Base-by-base conservation (phyloP, 2,797 vertebrate genomes). In the Brachymystax lenok region DNA sequence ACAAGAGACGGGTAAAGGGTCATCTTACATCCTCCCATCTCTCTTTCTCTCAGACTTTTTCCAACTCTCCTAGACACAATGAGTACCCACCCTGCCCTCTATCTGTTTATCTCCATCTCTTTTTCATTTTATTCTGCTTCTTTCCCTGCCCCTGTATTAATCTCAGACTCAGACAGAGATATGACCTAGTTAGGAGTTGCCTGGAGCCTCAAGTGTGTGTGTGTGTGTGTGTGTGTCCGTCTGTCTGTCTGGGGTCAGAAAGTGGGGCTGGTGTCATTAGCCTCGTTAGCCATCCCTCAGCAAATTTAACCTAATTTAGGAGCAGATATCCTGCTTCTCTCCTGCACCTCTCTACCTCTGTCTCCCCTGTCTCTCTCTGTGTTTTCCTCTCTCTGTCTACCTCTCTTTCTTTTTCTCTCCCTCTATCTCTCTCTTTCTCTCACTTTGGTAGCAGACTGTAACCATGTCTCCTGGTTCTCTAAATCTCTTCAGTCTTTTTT, bases 271-370 rank as follows among this genome's bases (percentile, higher is more conserved):
- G 86, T 89, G 88, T 91, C 88, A 83, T 93, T 92, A 92, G 88
- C 86, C 90, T 87, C 85, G 85, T 88, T 89, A 90, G 81, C 82
- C 69, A 78, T 83, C 88, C 91, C 83, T 88, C 77, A 74, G 88
- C 87, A 91, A 91, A 92, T 92, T 88, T 88, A 85, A 89, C 89
- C 87, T 91, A 90, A 93, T 92, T 90, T 92, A 81, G 85, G 86
- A 89, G 77, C 84, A 89, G 81, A 89, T 90, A 90, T 89, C 80
- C 82, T 76, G 79, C 78, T 80, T 89, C 86, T 90, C 87, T 85
- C 80, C 64, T 30, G 28, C 1, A 5, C 27, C 5, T 83, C 71
- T 86, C 76, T 72, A 84, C 83, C 82, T 82, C 69, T 66, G 82
- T 79, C 75, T 81, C 76, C 70, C 69, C 77, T 74, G 8, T n/a